phyloP scores from a whole-genome alignment of 2,113 vertebrate genomes.

The Scatophagus argus region DNA sequence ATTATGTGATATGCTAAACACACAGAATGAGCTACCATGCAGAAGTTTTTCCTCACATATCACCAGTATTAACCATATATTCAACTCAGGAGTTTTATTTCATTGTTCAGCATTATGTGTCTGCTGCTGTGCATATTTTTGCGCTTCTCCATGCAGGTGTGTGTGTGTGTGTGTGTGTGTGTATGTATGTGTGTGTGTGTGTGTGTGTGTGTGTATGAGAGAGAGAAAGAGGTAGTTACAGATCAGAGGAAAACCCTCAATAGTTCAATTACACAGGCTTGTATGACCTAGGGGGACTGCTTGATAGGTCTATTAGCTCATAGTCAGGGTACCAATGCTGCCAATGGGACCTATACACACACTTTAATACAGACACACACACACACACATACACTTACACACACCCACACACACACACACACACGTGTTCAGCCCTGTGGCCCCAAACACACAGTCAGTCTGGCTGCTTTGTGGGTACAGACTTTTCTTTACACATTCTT shows the following conservation, averaged over 20 bases:
- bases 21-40: neutral
- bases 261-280: conserved; percentile 75
- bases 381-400: neutral
- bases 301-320: conserved; percentile 78
- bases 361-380: conserved; percentile 30
- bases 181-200: neutral
- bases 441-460: conserved; percentile 39
- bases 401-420: conserved; percentile 1
- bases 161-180: neutral
- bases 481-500: conserved; percentile 35
- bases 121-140: conserved; percentile 7
- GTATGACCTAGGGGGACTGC: conserved; percentile 64
- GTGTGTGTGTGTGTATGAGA: neutral
- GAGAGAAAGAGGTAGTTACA: conserved; percentile 51
- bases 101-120: conserved; percentile 12
- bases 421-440: conserved; percentile 39
- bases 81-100: conserved; percentile 2
- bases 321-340: conserved; percentile 54
- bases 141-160: neutral
- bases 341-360: conserved; percentile 47
- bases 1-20: neutral
- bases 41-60: neutral
- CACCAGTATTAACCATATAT: neutral
- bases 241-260: conserved; percentile 68
- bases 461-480: conserved; percentile 43